Evolutionary conservation across 2,888 invertebrate species (phyloP), one percentile per base, ranked within the genome.

Genomic region (Hirtodrosophila confusa): DNA sequence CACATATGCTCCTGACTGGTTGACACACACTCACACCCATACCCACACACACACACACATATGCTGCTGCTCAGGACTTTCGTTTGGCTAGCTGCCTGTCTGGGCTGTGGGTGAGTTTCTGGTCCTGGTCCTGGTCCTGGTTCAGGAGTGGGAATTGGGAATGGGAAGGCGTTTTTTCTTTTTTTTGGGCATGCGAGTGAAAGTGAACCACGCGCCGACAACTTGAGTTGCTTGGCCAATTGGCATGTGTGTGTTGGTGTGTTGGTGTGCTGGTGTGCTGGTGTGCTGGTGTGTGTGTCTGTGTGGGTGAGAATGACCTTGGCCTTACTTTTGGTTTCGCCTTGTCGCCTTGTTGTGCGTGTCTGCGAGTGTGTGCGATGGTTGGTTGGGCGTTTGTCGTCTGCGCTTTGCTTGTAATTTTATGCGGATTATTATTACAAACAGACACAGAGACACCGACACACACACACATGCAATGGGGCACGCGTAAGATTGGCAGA

Each of bases 391-490:
- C 58, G 61, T 70, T 66, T 67, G 73, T 75, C 79, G 85, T 84
- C 84, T 88, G 78, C 75, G 78, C 71, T 63, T 79, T 85, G 80
- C 78, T 83, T 86, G 88, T 89, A 87, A 89, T 89, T 85, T 89
- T 88, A 87, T 89, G 89, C 89, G 89, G 89, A 89, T 89, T 89
- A 89, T 88, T 87, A 88, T 86, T 76, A 78, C 82, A 80, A 76
- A 69, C 78, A 75, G 72, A 75, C 55, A 63, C 41, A 53, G 9
- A 63, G 31, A 55, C 37, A 50, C 48, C 65, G 11, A 58, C 75
- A 47, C 51, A 48, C 23, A 47, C 8, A 55, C 40, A 75, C 66
- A 68, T 44, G 53, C 56, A 57, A 29, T 41, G 54, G 63, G 31
- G 31, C 70, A 76, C 74, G 83, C 76, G 74, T 71, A 75, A 78